These are phyloP conservation scores for Andrena bicolor DNA, from an alignment of 2,888 invertebrate genomes.

Conservation along the genomic window DNA sequence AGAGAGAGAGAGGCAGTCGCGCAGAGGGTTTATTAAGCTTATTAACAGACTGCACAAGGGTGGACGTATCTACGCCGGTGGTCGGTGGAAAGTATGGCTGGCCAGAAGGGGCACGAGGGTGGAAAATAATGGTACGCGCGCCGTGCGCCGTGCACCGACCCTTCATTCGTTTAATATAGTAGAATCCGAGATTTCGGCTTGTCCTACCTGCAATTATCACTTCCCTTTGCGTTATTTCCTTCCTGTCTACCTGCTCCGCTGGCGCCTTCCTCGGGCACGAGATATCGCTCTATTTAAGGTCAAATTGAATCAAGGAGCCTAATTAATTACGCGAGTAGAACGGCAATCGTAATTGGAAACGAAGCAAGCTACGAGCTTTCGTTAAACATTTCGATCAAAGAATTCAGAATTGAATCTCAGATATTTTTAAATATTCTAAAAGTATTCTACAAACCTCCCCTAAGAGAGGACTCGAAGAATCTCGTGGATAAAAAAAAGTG, in stretches of 20 bases:
- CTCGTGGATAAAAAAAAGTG: too few relatives aligned
- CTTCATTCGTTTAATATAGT: constrained; percentile 63
- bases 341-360: neutral
- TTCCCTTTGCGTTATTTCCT: constrained; percentile 44
- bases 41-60: constrained; percentile 75
- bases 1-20: constrained; percentile 55
- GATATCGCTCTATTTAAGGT: constrained; percentile 12
- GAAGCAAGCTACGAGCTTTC: neutral
- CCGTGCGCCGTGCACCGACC: constrained; percentile 26
- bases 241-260: neutral
- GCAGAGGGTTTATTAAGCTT: constrained; percentile 81
- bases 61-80: constrained; percentile 70
- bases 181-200: constrained; percentile 57
- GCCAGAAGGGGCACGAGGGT: constrained; percentile 57
- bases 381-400: neutral
- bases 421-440: too few relatives aligned
- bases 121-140: constrained; percentile 62
- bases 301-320: neutral
- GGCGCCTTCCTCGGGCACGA: neutral
- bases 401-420: neutral
- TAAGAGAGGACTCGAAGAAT: too few relatives aligned
- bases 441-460: too few relatives aligned
- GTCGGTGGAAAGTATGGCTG: constrained; percentile 70
- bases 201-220: constrained; percentile 61
- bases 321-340: neutral